phyloP scores from a whole-genome alignment of 2,888 invertebrate genomes.

The Drosophila differens region DNA sequence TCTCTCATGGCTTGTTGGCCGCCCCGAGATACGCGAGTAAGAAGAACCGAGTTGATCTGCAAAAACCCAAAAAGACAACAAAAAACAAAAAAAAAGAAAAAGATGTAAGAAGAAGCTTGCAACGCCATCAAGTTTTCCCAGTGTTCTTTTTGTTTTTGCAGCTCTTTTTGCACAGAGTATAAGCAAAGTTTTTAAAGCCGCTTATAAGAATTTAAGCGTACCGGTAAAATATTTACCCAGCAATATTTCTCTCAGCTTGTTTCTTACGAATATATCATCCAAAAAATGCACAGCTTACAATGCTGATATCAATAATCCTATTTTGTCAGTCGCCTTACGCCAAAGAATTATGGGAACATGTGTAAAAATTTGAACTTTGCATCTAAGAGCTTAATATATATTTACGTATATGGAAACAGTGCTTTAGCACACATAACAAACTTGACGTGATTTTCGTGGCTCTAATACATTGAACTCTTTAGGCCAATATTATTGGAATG shows the following conservation, averaged over 20 bases:
- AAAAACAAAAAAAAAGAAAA: background rate
- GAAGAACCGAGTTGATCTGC: conserved; percentile 64
- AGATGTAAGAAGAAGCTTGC: conserved; percentile 23
- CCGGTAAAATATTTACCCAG: conserved; percentile 34
- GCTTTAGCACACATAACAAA: background rate
- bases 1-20: conserved; percentile 29
- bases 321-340: conserved; percentile 32
- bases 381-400: background rate
- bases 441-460: background rate
- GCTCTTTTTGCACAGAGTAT: conserved; percentile 38
- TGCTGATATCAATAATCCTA: conserved; percentile 74
- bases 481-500: background rate
- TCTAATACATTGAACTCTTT: background rate
- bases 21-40: conserved; percentile 21
- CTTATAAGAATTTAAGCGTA: conserved; percentile 59
- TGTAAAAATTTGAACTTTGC: conserved; percentile 7
- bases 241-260: conserved; percentile 44
- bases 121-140: conserved; percentile 47
- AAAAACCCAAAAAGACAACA: conserved; percentile 24
- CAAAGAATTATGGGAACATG: background rate
- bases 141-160: conserved; percentile 11
- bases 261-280: conserved; percentile 19
- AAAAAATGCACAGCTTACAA: conserved; percentile 53
- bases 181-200: conserved; percentile 67
- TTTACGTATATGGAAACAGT: background rate